Conservation (phyloP, 1,140 invertebrate genomes). For the Drosophila tsacasi region DNA sequence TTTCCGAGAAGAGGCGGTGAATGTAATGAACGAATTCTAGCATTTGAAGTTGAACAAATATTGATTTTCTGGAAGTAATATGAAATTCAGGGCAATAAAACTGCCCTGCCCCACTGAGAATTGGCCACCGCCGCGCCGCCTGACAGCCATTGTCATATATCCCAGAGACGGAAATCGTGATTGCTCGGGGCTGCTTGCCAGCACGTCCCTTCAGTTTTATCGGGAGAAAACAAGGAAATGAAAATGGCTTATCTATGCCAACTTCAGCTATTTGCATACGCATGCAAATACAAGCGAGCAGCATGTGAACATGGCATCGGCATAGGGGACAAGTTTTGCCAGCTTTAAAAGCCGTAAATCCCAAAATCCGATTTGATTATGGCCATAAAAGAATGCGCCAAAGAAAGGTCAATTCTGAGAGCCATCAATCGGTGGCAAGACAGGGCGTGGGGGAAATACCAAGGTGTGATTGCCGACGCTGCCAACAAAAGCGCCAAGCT, state of each 20-base stretch:
- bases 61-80: conserved; percentile 54
- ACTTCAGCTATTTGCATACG: conserved; percentile 39
- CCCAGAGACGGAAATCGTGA: conserved; percentile 64
- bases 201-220: conserved; percentile 55
- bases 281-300: conserved; percentile 57
- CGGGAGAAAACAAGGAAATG: conserved; percentile 44
- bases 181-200: conserved; percentile 55
- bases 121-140: conserved; percentile 9
- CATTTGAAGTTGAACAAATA: conserved; percentile 65
- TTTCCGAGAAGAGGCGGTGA: conserved; percentile 6
- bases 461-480: conserved; percentile 41
- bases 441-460: conserved; percentile 10
- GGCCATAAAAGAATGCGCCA: conserved; percentile 25
- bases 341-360: conserved; percentile 60
- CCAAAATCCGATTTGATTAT: conserved; percentile 51
- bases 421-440: conserved; percentile 4
- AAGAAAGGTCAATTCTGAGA: conserved; percentile 23
- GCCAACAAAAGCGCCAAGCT: conserved; percentile 44
- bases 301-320: conserved; percentile 7
- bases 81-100: conserved; percentile 55
- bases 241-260: conserved; percentile 60
- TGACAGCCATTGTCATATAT: conserved; percentile 39
- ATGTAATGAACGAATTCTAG: conserved; percentile 48
- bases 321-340: conserved; percentile 37
- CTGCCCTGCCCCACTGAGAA: conserved; percentile 57